Percentiles rank a stretch among this genome's conserved stretches.
Conservation (phyloP, 2,888 invertebrate species). For the Drosophila monieri region DNA sequence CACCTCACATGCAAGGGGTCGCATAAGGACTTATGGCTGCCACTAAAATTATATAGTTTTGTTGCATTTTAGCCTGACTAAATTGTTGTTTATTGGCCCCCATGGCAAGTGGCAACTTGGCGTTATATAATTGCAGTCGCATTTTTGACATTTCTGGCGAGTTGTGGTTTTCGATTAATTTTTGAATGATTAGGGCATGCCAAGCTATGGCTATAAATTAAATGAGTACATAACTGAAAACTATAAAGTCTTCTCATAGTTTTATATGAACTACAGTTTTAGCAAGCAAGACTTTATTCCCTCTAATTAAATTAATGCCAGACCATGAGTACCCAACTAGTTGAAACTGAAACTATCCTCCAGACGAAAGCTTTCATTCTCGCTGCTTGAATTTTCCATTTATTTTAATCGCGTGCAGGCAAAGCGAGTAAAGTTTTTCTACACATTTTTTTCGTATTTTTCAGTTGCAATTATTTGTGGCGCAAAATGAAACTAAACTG, state of each 20-base stretch:
- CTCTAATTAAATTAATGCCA: background rate
- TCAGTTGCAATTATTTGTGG: constrained; percentile 64
- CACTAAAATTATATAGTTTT: constrained; percentile 62
- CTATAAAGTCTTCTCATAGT: background rate
- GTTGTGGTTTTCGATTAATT: background rate
- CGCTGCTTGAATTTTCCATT: constrained; percentile 33
- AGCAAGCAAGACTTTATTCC: background rate
- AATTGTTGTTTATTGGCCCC: constrained; percentile 61
- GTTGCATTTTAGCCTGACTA: constrained; percentile 59
- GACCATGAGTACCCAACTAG: background rate
- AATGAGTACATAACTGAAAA: background rate
- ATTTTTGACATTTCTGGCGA: constrained; percentile 50
- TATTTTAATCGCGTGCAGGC: constrained; percentile 53
- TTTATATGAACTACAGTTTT: background rate
- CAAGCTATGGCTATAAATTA: background rate
- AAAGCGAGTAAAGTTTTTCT: constrained; percentile 25
- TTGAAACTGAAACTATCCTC: background rate
- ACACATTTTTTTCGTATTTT: constrained; percentile 18
- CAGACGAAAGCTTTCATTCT: constrained; percentile 13
- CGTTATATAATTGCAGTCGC: constrained; percentile 44
- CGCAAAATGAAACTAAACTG: constrained; percentile 54
- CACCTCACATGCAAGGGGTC: constrained; percentile 30
- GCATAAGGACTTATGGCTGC: constrained; percentile 16
- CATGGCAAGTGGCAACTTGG: constrained; percentile 2
- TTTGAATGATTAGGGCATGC: background rate